Base-by-base conservation (phyloP, 1,140 invertebrate species). In the Calephelis virginiensis region DNA sequence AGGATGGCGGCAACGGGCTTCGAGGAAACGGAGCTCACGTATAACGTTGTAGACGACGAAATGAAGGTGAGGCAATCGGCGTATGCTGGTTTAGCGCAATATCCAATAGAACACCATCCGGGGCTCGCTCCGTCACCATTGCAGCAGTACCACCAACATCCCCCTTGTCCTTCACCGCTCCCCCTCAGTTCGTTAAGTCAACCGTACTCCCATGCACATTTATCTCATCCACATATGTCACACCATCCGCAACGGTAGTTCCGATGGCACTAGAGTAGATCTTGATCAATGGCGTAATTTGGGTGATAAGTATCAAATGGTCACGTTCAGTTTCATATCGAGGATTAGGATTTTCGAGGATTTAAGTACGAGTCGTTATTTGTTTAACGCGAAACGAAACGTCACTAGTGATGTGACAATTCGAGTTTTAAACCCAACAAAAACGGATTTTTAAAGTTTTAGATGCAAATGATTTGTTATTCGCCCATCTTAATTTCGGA, bases 1-100 rank as follows among this genome's bases (percentile, higher is more conserved):
- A 93, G 98, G 71, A 99, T 99, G 98, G 98, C 98, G 60, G 98
- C 98, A 59, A 99, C 98, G 50, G 98, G 98, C 68, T 99, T 98
- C 93, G 98, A 99, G 93, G 98, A 99, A 91, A 99, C 98, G 59
- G 98, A 99, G 93, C 94, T 99, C 71, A 98, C 97, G 68, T 99
- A 99, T 94, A 97, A 97, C 93, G 97, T 98, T 88, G 95, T 95
- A 89, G 96, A 97, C 92, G 96, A 98, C 91, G 96, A 97, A 91
- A 96, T 96, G 93, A 98, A 98, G 97, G 97, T 98, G 97, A 97
- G 97, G 92, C 96, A 97, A 95, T 94, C 96, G 94, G 96, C 97
- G 92, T 97, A 97, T 92, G 86, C 84, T 65, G 94, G 95, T 80
- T 94, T 95, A 80, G 83, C 85, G 69, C 94, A 95, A 89, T 94